Percentiles rank a stretch among this genome's conserved stretches.
These are phyloP conservation scores for Netta rufina DNA, from an alignment of 2,797 vertebrate genomes.

Conservation along the genomic window DNA sequence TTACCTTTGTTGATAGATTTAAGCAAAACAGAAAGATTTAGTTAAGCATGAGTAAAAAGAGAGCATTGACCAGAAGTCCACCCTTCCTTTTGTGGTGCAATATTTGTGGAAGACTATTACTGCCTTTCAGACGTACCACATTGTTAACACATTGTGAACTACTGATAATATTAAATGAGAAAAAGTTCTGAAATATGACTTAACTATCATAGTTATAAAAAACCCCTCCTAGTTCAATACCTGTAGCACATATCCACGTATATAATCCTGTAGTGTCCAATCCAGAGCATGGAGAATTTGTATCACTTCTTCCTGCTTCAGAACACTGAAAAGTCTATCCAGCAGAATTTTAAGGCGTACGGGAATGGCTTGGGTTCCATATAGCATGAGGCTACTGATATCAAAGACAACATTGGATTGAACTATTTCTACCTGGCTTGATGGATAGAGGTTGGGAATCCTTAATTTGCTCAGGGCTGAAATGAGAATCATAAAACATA, in stretches of 20 bases:
- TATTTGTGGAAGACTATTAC: background rate
- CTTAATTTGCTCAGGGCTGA: conserved; percentile 94
- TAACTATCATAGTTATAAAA: background rate
- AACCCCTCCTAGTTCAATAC: conserved; percentile 67
- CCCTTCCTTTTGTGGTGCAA: background rate
- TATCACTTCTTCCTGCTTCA: conserved; percentile 95
- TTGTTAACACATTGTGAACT: background rate
- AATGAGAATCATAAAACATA: conserved; percentile 50
- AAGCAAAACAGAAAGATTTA: background rate
- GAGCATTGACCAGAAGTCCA: background rate
- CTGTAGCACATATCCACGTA: conserved; percentile 96
- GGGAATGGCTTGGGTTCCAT: conserved; percentile 94
- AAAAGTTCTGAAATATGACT: background rate
- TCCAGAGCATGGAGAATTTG: conserved; percentile 95
- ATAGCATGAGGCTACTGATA: conserved; percentile 97
- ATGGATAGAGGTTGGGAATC: conserved; percentile 89
- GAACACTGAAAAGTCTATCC: conserved; percentile 95
- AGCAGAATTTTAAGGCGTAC: conserved; percentile 96
- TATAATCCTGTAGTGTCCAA: conserved; percentile 97
- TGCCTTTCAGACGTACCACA: background rate
- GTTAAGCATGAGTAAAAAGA: background rate
- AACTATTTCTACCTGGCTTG: conserved; percentile 96
- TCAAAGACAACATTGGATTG: conserved; percentile 98
- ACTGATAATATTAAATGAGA: background rate
- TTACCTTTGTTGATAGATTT: background rate